Evolutionary conservation across 1,140 invertebrate genomes (phyloP).

Genomic region (Musca vetustissima): DNA sequence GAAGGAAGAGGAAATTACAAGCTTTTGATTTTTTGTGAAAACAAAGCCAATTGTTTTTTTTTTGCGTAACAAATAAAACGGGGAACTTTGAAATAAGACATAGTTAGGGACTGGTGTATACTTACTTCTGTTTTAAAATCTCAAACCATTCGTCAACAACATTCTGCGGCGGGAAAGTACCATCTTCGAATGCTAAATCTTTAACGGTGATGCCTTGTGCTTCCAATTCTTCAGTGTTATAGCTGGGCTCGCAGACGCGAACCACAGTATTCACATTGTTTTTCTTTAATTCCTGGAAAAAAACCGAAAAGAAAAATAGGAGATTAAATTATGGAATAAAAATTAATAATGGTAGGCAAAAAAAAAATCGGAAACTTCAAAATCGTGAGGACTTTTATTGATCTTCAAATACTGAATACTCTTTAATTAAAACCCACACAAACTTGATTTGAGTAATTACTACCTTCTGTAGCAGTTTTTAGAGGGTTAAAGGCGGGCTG

Average conservation of each 20-base stretch:
- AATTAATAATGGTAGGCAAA: background rate
- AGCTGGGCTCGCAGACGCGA: conserved; percentile 94
- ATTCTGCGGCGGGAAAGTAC: conserved; percentile 80
- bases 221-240: conserved; percentile 84
- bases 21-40: background rate
- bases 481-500: too few species aligned
- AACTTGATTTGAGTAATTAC: too few species aligned
- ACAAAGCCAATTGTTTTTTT: background rate
- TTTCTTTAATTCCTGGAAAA: conserved; percentile 82
- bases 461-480: too few species aligned
- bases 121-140: conserved; percentile 71
- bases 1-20: too few species aligned
- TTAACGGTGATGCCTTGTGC: conserved; percentile 84
- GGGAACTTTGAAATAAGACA: too few species aligned
- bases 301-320: background rate
- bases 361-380: background rate
- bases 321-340: too few species aligned
- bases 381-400: too few species aligned
- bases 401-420: too few species aligned
- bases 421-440: too few species aligned
- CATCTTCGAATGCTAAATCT: conserved; percentile 85
- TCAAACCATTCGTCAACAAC: conserved; percentile 94
- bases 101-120: too few species aligned
- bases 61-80: too few species aligned
- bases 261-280: conserved; percentile 92